phyloP scores from a whole-genome alignment of 2,797 vertebrate species.

The Scyliorhinus canicula region DNA sequence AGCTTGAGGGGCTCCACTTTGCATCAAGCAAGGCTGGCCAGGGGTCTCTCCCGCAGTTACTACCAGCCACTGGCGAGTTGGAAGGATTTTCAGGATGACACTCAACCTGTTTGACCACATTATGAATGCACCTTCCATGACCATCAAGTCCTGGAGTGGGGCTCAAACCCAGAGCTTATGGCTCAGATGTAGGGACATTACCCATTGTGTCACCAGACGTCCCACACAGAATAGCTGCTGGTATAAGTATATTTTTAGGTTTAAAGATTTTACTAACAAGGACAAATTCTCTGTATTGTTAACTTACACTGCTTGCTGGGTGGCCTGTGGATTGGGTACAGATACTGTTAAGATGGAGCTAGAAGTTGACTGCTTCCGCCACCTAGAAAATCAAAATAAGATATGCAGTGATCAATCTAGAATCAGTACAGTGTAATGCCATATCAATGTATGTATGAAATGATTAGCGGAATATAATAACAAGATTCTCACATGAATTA shows the following conservation, averaged over 20 bases:
- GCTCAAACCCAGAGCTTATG: too few species aligned
- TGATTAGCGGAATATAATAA: neutral
- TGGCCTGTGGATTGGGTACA: slow-evolving; percentile 53
- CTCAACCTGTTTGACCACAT: too few species aligned
- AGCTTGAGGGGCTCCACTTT: too few species aligned
- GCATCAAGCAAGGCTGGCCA: too few species aligned
- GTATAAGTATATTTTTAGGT: neutral
- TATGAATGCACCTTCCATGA: too few species aligned
- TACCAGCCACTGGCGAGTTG: too few species aligned
- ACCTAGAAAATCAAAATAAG: slow-evolving; percentile 47
- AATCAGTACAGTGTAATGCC: neutral
- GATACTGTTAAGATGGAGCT: slow-evolving; percentile 58
- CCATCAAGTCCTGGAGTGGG: too few species aligned
- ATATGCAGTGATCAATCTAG: neutral
- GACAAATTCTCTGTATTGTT: neutral
- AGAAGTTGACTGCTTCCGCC: slow-evolving; percentile 49
- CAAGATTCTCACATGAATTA: neutral
- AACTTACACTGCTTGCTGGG: slow-evolving; percentile 52
- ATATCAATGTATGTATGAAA: neutral
- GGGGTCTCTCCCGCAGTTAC: too few species aligned
- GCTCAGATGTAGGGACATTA: too few species aligned
- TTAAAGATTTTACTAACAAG: neutral
- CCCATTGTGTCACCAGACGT: too few species aligned
- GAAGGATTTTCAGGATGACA: too few species aligned
- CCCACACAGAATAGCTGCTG: neutral